Percentiles rank a stretch among this genome's conserved stretches.
phyloP scores from a whole-genome alignment of 2,113 vertebrate genomes.

The Thalassarche chlororhynchos region DNA sequence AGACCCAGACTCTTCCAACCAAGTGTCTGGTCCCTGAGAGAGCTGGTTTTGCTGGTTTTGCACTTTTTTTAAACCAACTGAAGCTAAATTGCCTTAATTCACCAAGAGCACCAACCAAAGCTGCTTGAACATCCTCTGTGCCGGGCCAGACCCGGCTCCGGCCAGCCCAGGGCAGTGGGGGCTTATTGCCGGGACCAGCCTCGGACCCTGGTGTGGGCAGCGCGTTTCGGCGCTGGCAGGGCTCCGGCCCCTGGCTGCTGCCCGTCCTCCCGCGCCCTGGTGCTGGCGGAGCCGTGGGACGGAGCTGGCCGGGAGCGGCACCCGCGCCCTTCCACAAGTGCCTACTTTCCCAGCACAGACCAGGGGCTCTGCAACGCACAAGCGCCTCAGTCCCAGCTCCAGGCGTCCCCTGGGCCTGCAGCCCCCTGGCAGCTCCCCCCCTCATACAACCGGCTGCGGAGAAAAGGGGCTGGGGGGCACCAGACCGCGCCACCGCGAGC shows the following conservation, averaged over 20 bases:
- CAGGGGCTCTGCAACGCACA: conserved; percentile 1
- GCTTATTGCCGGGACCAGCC: not conserved
- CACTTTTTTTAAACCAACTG: not conserved
- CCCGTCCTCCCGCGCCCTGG: rapidly evolving
- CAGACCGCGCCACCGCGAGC: rapidly evolving
- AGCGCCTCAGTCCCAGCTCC: not conserved
- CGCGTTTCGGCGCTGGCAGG: rapidly evolving
- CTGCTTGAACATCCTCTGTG: not conserved
- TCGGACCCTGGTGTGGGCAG: not conserved
- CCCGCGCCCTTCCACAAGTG: conserved; percentile 17
- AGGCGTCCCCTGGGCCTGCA: not conserved
- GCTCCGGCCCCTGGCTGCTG: not conserved
- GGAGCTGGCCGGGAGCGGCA: not conserved
- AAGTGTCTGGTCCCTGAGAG: not conserved
- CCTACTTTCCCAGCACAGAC: not conserved
- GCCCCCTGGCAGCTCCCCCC: not conserved
- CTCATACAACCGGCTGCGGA: not conserved
- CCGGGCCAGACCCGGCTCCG: not conserved
- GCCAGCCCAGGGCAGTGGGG: not conserved
- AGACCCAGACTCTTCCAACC: not conserved
- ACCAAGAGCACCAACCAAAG: conserved; percentile 48
- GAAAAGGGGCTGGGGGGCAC: not conserved
- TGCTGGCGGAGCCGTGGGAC: not conserved
- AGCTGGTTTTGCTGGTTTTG: not conserved
- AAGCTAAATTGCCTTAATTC: conserved; percentile 55